Percentiles rank a stretch among this genome's conserved stretches.
Evolutionary conservation across 2,888 invertebrate species (phyloP).

Genomic region (Agonopterix alstromeriana): DNA sequence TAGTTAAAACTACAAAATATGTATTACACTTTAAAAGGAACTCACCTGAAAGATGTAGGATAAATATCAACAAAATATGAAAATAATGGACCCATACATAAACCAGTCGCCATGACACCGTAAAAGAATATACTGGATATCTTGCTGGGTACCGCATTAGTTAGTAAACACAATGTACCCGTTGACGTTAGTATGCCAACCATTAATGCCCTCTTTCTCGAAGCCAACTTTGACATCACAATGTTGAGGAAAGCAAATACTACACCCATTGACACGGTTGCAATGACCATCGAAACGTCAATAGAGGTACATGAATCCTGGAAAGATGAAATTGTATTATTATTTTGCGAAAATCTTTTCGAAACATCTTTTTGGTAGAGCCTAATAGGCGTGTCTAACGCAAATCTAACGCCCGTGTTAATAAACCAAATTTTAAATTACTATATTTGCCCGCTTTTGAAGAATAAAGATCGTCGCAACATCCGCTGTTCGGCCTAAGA

Average conservation of each 20-base stretch:
- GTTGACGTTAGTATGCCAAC: not conserved
- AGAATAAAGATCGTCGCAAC: no score
- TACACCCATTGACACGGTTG: not conserved
- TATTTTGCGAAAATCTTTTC: not conserved
- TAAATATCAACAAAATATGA: conserved; percentile 17
- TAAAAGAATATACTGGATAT: not conserved
- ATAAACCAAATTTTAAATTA: no score
- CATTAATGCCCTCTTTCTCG: not conserved
- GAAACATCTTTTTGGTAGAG: not conserved
- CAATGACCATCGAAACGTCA: not conserved
- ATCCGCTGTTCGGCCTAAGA: no score
- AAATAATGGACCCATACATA: conserved; percentile 24
- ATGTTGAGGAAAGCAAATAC: not conserved
- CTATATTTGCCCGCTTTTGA: no score
- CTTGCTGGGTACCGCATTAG: not conserved
- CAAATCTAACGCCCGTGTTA: no score
- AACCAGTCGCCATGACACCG: conserved; percentile 23
- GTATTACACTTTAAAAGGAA: not conserved
- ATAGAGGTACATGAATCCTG: not conserved
- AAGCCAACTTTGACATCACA: not conserved
- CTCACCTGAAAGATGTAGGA: not conserved
- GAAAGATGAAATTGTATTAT: not conserved
- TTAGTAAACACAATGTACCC: not conserved
- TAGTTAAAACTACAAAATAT: no score
- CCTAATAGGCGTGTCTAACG: no score